Conservation (phyloP, 2,888 invertebrate species). For the Acrocera orbiculus region DNA sequence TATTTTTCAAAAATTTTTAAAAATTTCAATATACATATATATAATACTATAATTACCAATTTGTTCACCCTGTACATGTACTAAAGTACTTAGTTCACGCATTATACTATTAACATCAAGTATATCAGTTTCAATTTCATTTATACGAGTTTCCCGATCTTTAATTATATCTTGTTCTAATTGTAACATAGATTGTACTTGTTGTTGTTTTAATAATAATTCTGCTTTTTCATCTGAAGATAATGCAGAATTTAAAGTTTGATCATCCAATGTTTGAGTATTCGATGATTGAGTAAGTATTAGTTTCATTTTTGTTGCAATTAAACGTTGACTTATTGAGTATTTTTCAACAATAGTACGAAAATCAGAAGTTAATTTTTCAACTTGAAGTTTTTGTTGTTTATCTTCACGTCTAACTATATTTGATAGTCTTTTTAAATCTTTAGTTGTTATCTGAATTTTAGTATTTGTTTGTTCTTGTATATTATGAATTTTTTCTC, state of each 20-base stretch:
- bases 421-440: slow-evolving; percentile 51
- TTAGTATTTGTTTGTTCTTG: slow-evolving; percentile 58
- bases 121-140: slow-evolving; percentile 63
- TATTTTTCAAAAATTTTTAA: slow-evolving; percentile 5
- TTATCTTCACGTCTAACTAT: slow-evolving; percentile 56
- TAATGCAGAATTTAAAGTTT: slow-evolving; percentile 27
- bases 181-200: slow-evolving; percentile 33
- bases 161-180: slow-evolving; percentile 64
- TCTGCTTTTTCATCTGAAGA: slow-evolving; percentile 21
- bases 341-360: slow-evolving; percentile 61
- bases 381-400: slow-evolving; percentile 66
- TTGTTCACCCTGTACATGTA: slow-evolving; percentile 50
- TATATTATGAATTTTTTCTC: slow-evolving; percentile 51
- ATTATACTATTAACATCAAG: slow-evolving; percentile 72
- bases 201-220: slow-evolving; percentile 24
- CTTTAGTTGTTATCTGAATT: slow-evolving; percentile 53
- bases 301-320: slow-evolving; percentile 49
- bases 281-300: slow-evolving; percentile 18
- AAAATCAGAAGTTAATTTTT: slow-evolving; percentile 68
- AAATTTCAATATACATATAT: slow-evolving; percentile 7
- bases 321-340: slow-evolving; percentile 57
- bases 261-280: slow-evolving; percentile 15
- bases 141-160: slow-evolving; percentile 64
- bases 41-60: slow-evolving; percentile 54
- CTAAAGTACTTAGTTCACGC: slow-evolving; percentile 51